Conservation (phyloP, 2,113 vertebrate genomes). For the Excalfactoria chinensis region DNA sequence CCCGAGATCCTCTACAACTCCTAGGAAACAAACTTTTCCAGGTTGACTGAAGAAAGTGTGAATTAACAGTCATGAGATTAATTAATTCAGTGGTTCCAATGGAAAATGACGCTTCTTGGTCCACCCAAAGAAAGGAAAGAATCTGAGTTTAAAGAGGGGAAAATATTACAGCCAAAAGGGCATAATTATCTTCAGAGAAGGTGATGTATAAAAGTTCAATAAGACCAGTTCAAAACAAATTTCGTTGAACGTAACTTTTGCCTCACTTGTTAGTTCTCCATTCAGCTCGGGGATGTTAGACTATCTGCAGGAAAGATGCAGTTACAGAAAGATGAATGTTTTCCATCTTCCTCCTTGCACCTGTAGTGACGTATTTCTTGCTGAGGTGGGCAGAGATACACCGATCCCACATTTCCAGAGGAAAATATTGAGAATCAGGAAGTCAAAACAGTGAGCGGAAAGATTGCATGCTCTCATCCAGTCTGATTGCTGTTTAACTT, state of each 20-base stretch:
- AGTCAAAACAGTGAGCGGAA: background rate
- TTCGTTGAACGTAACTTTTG: background rate
- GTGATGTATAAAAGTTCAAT: background rate
- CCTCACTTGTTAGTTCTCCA: background rate
- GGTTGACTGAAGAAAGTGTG: background rate
- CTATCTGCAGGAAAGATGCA: background rate
- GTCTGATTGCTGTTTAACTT: background rate
- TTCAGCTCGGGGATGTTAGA: background rate
- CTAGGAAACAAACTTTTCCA: slow-evolving; percentile 30
- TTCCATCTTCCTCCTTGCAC: background rate
- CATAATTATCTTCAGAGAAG: slow-evolving; percentile 9
- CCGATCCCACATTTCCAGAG: background rate
- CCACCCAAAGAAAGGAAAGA: background rate
- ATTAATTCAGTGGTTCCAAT: slow-evolving; percentile 4
- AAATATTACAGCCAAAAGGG: slow-evolving; percentile 31
- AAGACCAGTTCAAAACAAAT: background rate
- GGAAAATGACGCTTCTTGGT: background rate
- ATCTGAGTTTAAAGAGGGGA: background rate
- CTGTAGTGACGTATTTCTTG: background rate
- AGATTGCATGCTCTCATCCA: accelerated
- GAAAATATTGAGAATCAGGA: background rate
- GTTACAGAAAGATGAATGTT: background rate
- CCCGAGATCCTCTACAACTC: background rate
- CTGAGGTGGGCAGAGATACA: background rate
- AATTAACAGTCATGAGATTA: background rate